Evolutionary conservation across 2,113 vertebrate species (phyloP).

Genomic region (Coptodon rendalli): DNA sequence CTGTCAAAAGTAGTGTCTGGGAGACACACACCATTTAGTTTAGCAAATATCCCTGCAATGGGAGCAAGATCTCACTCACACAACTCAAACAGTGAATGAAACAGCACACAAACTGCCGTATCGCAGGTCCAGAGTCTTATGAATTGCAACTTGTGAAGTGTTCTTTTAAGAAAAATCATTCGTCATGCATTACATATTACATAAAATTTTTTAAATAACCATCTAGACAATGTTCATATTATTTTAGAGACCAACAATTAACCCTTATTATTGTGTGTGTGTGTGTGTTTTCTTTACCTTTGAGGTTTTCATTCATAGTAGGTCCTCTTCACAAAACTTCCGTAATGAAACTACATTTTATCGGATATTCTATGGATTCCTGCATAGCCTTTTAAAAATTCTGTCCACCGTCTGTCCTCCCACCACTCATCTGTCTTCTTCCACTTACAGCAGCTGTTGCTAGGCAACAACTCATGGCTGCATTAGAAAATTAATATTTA

Average conservation of each 20-base stretch:
- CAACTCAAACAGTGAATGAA: neutral
- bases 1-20: neutral
- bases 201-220: neutral
- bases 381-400: slow-evolving; percentile 7
- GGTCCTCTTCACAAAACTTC: neutral
- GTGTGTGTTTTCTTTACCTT: neutral
- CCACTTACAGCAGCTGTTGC: slow-evolving; percentile 50
- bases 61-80: neutral
- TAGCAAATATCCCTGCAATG: neutral
- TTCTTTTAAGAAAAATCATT: neutral
- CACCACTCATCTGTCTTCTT: slow-evolving; percentile 33
- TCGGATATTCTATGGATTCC: slow-evolving; percentile 10
- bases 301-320: neutral
- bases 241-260: neutral
- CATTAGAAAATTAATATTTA: slow-evolving; percentile 48
- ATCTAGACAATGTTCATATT: neutral
- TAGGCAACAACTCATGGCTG: slow-evolving; percentile 46
- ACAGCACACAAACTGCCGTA: neutral
- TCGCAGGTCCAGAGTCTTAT: neutral
- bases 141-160: neutral
- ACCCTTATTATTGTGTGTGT: neutral
- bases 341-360: neutral
- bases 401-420: slow-evolving; percentile 34
- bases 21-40: neutral
- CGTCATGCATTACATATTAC: neutral